Evolutionary conservation across 2,113 vertebrate species (phyloP), one percentile per base, ranked within the genome.

Genomic region (Salminus brasiliensis): DNA sequence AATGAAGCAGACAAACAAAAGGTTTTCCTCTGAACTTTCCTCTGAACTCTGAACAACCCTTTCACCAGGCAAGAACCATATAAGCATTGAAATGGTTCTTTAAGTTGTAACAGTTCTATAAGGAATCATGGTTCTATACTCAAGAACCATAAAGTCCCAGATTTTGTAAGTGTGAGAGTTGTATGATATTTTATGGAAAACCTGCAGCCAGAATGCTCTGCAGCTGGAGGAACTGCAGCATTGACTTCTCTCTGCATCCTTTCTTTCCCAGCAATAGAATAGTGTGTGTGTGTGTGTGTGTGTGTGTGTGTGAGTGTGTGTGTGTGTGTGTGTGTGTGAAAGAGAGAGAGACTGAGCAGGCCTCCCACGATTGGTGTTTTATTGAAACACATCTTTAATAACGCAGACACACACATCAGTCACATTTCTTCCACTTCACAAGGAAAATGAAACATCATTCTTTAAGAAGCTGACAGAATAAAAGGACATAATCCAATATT

Each of bases 351-450:
- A 49, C 66, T 49, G 66, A 62, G 62, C 27, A 39, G 27, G 57
- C 39, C 66, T 72, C 66, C 65, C 60, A 65, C 36, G 45, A 55
- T 71, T 60, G 55, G 52, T 81, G 72, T 81, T 75, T 81, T 81
- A 81, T 81, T 81, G 65, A 81, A 81, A 75, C 27, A 53, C 9
- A 36, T 70, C 80, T 77, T 81, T 77, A 81, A 81, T 81, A 81
- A 81, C 23, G 18, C 53, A 81, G 76, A 52, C 32, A 32, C 36
- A 10, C 30, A 27, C 72, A 76, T 76, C 79, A 71, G 74, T 81
- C 74, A 43, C 36, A 29, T 45, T n/a, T n/a, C n/a, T n/a, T n/a
- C n/a, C n/a, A n/a, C n/a, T n/a, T 59, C 36, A 29, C 32, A 8
- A 59, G 34, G 47, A 57, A 69, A 68, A 69, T 78, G 49, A 69